phyloP scores from a whole-genome alignment of 2,797 vertebrate genomes.

The Monodelphis domestica region DNA sequence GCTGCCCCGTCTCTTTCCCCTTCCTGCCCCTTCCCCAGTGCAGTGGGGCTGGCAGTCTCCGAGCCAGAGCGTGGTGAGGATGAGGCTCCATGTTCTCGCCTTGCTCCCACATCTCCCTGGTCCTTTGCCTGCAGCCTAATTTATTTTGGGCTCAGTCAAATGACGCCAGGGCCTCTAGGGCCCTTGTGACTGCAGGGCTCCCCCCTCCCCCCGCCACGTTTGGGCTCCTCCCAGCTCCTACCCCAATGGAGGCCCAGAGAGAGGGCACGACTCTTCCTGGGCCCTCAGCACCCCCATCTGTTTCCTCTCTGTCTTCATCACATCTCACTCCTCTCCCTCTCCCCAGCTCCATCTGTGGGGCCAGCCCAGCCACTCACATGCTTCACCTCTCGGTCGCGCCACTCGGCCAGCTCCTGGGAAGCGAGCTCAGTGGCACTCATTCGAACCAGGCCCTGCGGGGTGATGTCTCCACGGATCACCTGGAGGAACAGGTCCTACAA shows the following conservation, averaged over 20 bases:
- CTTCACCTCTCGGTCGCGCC: constrained; percentile 80
- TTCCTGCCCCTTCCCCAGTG: neutral
- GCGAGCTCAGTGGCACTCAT: constrained; percentile 82
- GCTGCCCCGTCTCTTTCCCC: too few species aligned
- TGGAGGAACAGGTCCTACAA: constrained; percentile 77
- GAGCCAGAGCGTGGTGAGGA: neutral
- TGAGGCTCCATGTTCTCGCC: neutral
- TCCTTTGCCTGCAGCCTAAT: neutral
- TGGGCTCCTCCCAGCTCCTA: neutral
- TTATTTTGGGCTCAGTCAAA: neutral
- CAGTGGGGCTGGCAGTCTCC: neutral
- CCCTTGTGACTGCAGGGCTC: neutral
- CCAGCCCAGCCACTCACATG: constrained; percentile 68
- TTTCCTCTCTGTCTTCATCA: neutral
- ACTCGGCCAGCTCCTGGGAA: constrained; percentile 78
- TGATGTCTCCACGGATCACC: constrained; percentile 76
- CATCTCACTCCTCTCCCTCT: neutral
- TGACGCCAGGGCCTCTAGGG: neutral
- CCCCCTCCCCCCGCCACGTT: neutral
- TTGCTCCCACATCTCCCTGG: neutral
- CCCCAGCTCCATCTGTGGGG: rapidly evolving
- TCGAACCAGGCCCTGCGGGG: constrained; percentile 75
- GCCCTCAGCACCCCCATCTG: neutral
- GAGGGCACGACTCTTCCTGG: neutral
- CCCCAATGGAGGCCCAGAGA: neutral